Percentiles rank a stretch among this genome's conserved stretches.
phyloP scores from a whole-genome alignment of 53 echinoderm and acorn worm genomes.

The Temnopleurus reevesii region DNA sequence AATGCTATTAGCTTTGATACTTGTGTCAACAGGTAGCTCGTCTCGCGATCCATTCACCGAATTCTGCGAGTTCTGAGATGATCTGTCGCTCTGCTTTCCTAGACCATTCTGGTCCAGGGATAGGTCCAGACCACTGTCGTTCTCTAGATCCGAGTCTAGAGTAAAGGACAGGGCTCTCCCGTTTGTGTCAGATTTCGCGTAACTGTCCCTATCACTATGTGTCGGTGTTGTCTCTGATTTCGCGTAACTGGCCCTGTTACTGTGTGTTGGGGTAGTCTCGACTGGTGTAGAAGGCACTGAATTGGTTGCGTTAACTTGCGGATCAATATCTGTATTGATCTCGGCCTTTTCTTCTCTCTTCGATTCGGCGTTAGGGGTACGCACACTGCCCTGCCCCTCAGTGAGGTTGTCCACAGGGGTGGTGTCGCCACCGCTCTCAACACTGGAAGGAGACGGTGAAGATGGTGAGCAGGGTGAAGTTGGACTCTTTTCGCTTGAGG shows the following conservation, averaged over 20 bases:
- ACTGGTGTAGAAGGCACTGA: background rate
- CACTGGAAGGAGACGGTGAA: background rate
- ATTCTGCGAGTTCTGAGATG: background rate
- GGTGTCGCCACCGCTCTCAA: background rate
- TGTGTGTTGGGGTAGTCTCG: background rate
- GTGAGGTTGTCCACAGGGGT: conserved; percentile 15
- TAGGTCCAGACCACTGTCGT: conserved; percentile 49
- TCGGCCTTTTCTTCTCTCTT: background rate
- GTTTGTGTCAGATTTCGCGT: conserved; percentile 13
- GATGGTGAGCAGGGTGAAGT: background rate
- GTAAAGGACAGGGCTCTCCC: conserved; percentile 22
- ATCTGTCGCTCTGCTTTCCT: conserved; percentile 23
- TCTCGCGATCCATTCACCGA: background rate
- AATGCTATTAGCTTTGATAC: background rate
- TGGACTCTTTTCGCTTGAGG: conserved; percentile 52
- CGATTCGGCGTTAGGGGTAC: conserved; percentile 28
- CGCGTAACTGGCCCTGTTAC: background rate
- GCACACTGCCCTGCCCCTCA: background rate
- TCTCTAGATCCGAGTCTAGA: conserved; percentile 43
- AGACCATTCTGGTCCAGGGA: conserved; percentile 32
- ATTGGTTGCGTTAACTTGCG: conserved; percentile 16
- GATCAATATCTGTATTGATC: conserved; percentile 52
- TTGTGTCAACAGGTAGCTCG: background rate
- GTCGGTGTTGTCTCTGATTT: conserved; percentile 11
- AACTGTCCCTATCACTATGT: conserved; percentile 2